Evolutionary conservation across 53 echinoderm and acorn worm species (phyloP), one percentile per base, ranked within the genome.

Genomic region (Zoroaster sp.): DNA sequence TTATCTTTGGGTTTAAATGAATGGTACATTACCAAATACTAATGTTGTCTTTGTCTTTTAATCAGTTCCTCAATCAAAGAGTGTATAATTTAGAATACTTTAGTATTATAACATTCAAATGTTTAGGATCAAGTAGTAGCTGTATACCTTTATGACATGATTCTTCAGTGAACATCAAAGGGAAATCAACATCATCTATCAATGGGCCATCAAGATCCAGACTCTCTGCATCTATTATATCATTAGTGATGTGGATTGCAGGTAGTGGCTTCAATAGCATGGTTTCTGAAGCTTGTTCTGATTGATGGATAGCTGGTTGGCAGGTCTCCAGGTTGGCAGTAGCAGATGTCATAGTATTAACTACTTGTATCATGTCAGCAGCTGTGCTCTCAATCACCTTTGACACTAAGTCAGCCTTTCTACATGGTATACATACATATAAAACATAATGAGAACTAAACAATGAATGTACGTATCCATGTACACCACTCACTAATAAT

Each of bases 101-200:
- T n/a, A n/a, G n/a, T n/a, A n/a, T n/a, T n/a, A n/a, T n/a, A n/a
- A n/a, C n/a, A n/a, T n/a, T n/a, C n/a, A n/a, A n/a, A n/a, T n/a
- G n/a, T n/a, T n/a, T 47, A 47, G 49, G 49, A 14, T 14, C 14
- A 14, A 10, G 8, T 47, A 47, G 49, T 8, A 14, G 14, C 8
- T 47, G 30, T 35, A 10, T 83, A 83, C 83, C 83, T 83, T 68
- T 31, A 32, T 31, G 20, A 12, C 31, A 23, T 13, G 69, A 25
- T 46, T 83, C 85, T 18, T 85, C 85, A 0, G 47, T 51, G 49
- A 85, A 85, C 34, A 44, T 69, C 51, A 85, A 12, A 4, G 49
- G 39, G 33, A 71, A 3, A 43, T 82, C 68, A 0, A 42, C 34
- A 31, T 68, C 66, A 15, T 82, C 82, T 44, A 66, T 3, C 38